These are phyloP conservation scores for Myoxocephalus aenaeus DNA, from an alignment of 2,797 vertebrate species.

Conservation along the genomic window DNA sequence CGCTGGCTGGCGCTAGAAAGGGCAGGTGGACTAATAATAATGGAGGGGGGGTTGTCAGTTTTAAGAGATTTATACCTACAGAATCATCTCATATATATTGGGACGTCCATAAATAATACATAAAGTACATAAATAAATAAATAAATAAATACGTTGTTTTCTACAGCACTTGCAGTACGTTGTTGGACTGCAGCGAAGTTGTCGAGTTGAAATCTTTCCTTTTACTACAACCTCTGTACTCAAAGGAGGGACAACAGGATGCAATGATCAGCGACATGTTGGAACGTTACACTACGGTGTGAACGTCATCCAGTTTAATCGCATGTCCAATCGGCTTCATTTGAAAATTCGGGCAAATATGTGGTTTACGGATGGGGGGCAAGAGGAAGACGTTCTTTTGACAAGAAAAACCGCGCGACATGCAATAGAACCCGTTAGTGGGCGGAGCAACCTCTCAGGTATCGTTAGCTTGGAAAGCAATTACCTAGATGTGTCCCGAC, in stretches of 20 bases:
- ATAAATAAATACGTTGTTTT: neutral
- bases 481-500: conserved; percentile 26
- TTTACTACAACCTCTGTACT: neutral
- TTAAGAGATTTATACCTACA: neutral
- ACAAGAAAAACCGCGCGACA: conserved; percentile 65
- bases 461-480: conserved; percentile 68
- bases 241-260: neutral
- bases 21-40: conserved; percentile 23
- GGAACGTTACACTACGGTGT: conserved; percentile 13
- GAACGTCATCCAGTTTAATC: conserved; percentile 47
- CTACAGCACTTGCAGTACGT: neutral
- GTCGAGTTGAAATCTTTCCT: neutral
- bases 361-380: conserved; percentile 64
- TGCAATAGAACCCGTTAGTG: conserved; percentile 44
- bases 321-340: conserved; percentile 68
- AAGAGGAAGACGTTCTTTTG: conserved; percentile 57
- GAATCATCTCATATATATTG: neutral
- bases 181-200: neutral
- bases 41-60: conserved; percentile 33
- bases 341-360: conserved; percentile 62
- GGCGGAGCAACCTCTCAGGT: conserved; percentile 51
- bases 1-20: conserved; percentile 1
- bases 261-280: neutral
- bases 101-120: no score
- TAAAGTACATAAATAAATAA: neutral